A percentile compares a stretch with the other conserved stretches of the same genome.
phyloP scores from a whole-genome alignment of 2,888 invertebrate genomes.

The Heliconius hortense region DNA sequence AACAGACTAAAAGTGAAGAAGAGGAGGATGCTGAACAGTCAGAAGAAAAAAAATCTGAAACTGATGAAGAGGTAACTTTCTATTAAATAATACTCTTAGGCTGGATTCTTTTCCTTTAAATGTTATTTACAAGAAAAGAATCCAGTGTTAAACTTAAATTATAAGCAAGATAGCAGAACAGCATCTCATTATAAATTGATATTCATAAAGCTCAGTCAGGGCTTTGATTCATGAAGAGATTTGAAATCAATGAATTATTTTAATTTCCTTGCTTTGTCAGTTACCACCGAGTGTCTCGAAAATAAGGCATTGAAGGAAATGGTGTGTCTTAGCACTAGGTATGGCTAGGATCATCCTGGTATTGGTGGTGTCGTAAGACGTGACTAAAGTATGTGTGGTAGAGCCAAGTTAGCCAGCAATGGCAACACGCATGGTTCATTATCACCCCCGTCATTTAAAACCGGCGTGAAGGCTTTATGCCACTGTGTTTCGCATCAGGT shows the following conservation, averaged over 20 bases:
- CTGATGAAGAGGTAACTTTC: constrained; percentile 67
- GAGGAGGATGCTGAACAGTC: constrained; percentile 58
- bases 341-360: too few species aligned
- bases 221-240: too few species aligned
- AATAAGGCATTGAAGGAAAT: neutral
- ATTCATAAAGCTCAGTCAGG: neutral
- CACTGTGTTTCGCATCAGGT: too few species aligned
- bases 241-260: neutral
- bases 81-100: neutral
- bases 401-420: too few species aligned
- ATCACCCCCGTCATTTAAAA: too few species aligned
- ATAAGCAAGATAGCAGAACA: too few species aligned
- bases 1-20: constrained; percentile 61
- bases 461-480: too few species aligned
- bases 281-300: neutral
- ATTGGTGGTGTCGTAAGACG: too few species aligned
- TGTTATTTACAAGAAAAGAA: neutral
- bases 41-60: constrained; percentile 62
- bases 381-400: too few species aligned
- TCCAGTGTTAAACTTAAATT: too few species aligned
- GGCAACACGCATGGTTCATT: too few species aligned
- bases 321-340: neutral
- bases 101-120: neutral
- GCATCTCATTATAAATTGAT: neutral
- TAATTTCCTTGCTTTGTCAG: neutral